Conservation (phyloP, 2,113 vertebrate genomes). For the Nymphicus hollandicus region DNA sequence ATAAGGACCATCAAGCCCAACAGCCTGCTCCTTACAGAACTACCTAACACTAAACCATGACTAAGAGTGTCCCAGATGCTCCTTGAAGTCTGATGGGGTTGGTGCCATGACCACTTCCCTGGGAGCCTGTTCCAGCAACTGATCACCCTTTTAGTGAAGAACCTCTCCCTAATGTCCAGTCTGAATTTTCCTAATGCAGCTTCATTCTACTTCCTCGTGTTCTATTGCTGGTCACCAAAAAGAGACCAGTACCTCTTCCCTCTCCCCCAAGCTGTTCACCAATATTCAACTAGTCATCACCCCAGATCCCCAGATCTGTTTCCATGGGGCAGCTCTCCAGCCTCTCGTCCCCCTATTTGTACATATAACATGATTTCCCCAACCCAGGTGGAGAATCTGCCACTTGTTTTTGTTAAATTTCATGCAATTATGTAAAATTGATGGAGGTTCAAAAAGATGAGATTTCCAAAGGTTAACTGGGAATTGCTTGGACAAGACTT, state of each 20-base stretch:
- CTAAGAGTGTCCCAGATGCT: neutral
- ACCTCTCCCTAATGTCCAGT: neutral
- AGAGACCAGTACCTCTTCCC: neutral
- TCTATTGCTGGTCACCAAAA: neutral
- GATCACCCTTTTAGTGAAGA: neutral
- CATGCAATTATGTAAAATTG: neutral
- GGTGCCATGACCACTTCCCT: neutral
- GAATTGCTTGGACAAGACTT: neutral
- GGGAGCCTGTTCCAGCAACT: neutral
- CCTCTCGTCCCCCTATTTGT: neutral
- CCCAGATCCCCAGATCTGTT: neutral
- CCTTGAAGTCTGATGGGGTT: neutral
- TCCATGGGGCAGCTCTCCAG: neutral
- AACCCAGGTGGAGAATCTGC: neutral
- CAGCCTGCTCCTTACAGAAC: neutral
- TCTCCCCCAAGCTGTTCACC: neutral
- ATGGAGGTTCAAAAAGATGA: neutral
- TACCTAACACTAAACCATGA: neutral
- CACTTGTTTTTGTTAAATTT: neutral
- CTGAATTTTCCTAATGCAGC: neutral
- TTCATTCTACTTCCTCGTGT: neutral
- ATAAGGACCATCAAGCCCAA: neutral
- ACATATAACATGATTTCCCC: neutral
- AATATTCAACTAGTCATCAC: neutral
- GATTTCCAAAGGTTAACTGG: neutral